These are phyloP conservation scores for Noctua janthe DNA, from an alignment of 2,888 invertebrate genomes.

Conservation along the genomic window DNA sequence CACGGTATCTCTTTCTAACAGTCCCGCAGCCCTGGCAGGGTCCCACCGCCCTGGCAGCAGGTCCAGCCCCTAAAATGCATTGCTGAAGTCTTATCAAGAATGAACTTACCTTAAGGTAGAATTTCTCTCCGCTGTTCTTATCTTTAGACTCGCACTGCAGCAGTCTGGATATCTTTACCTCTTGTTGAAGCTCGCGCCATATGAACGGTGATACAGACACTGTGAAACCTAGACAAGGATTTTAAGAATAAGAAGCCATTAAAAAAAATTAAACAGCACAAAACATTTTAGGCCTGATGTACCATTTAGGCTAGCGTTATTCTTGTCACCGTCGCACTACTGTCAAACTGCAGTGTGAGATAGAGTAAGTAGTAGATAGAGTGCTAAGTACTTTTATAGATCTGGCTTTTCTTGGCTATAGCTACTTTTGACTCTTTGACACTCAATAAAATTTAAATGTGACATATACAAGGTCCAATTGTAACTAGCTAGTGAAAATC, in stretches of 20 bases:
- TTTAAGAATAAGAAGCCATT: not conserved
- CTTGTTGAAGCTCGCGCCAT: constrained; percentile 95
- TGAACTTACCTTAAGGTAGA: constrained; percentile 92
- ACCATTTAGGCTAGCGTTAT: not conserved
- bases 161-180: constrained; percentile 91
- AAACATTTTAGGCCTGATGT: not conserved
- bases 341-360: not conserved
- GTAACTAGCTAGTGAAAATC: no score
- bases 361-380: no score
- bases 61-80: not conserved
- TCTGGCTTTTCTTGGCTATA: not conserved
- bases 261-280: not conserved
- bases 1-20: no score
- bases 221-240: constrained; percentile 87
- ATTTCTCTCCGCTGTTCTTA: constrained; percentile 91
- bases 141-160: constrained; percentile 92
- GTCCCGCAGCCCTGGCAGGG: no score
- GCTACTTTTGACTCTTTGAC: not conserved
- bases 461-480: no score
- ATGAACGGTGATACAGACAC: constrained; percentile 94
- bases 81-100: not conserved
- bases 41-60: no score
- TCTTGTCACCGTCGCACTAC: not conserved
- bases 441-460: not conserved
- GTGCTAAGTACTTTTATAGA: not conserved